These are phyloP conservation scores for Acridotheres tristis DNA, from an alignment of 2,797 vertebrate genomes.

Conservation along the genomic window DNA sequence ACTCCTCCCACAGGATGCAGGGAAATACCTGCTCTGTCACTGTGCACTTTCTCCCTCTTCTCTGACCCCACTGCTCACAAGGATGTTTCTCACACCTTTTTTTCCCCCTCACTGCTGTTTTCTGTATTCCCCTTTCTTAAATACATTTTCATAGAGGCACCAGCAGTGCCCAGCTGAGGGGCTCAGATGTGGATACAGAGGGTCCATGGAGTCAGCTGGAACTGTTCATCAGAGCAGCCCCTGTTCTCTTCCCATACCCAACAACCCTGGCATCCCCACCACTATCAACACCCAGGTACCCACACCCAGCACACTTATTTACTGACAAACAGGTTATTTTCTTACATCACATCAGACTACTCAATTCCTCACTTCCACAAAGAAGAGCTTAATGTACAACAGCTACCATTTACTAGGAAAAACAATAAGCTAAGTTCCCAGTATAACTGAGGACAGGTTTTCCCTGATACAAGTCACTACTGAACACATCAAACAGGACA, in stretches of 20 bases:
- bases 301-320: not conserved
- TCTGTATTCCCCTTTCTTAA: not conserved
- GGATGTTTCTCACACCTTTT: not conserved
- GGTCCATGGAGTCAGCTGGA: not conserved
- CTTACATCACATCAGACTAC: not conserved
- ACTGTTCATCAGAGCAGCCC: not conserved
- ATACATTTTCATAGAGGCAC: not conserved
- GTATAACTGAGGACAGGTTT: not conserved
- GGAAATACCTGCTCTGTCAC: not conserved
- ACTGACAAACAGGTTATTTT: not conserved
- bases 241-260: not conserved
- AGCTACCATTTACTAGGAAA: not conserved
- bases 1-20: not conserved
- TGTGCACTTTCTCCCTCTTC: not conserved
- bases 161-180: not conserved
- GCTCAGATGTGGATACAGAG: not conserved
- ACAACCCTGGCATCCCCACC: not conserved
- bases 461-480: not conserved
- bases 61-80: fast-evolving
- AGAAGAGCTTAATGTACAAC: not conserved
- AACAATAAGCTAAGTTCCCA: not conserved
- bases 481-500: not conserved
- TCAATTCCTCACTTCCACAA: not conserved
- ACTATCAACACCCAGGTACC: not conserved
- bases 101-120: not conserved